Evolutionary conservation across 2,888 invertebrate genomes (phyloP), one percentile per base, ranked within the genome.

Genomic region (Drosophila sordidula): DNA sequence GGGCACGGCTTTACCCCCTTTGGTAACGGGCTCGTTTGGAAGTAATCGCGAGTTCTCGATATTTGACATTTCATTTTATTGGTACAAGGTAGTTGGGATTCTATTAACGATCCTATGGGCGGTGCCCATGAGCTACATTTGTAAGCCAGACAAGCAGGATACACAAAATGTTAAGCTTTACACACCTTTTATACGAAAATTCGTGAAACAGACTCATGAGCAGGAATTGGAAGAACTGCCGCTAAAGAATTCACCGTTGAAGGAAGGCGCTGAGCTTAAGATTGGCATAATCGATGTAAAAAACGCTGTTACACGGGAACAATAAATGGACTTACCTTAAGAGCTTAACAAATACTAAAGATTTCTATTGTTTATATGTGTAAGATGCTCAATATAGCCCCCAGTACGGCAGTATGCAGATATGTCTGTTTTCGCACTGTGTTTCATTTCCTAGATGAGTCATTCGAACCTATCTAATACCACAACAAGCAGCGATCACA

Each of bases 41-140:
- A 87, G 83, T 18, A 83, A 88, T 69, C 87, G 89, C 0, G 77
- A 91, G 1, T 93, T 93, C 63, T 89, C 92, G 1, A 79, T 95
- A 12, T 95, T 93, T 82, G 93, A 93, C 14, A 89, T 95, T 41
- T 94, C 94, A 0, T 94, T 95, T 87, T 93, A 94, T 88, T 94
- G 94, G 92, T 95, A 94, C 85, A 93, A 93, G n/a, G 73, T 93
- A 0, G 80, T 94, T 6, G 95, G 95, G 0, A 92, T 92, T 25
- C 6, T 92, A 0, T 85, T 93, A 0, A 93, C 93, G 0, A 91
- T 95, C 54, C 70, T 93, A 0, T 89, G 94, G 18, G 94, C 94
- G 0, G 83, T 94, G 22, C 84, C 93, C 1, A 92, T 94, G 66
- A 94, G 94, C 74, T 93, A 93, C 66, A 50, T 94, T 5, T 93